Evolutionary conservation across 2,113 vertebrate genomes (phyloP).

Genomic region (Bambusicola thoracicus): DNA sequence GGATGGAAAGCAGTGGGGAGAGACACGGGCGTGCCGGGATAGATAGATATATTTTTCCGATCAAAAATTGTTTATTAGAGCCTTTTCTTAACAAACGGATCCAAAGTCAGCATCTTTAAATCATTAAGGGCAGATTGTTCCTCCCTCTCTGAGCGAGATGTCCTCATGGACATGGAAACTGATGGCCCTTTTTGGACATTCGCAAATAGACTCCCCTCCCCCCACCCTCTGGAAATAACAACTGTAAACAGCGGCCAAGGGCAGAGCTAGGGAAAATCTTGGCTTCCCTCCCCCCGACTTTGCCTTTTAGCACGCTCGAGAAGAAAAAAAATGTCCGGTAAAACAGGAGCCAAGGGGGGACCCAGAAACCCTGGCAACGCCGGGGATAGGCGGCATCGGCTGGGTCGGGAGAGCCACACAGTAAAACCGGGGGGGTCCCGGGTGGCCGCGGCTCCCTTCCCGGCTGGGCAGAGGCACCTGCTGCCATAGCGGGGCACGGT

Average conservation of each 20-base stretch:
- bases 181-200: background rate
- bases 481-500: background rate
- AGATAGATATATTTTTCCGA: background rate
- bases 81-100: background rate
- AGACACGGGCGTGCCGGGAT: background rate
- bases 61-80: background rate
- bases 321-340: background rate
- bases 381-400: background rate
- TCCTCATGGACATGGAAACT: background rate
- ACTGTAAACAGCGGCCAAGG: background rate
- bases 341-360: background rate
- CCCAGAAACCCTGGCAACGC: fast-evolving
- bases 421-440: fast-evolving
- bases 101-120: slow-evolving; percentile 28
- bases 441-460: fast-evolving
- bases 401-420: background rate
- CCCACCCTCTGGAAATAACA: background rate
- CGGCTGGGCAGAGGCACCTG: background rate
- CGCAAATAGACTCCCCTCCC: background rate
- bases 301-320: background rate
- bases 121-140: background rate
- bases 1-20: background rate
- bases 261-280: background rate
- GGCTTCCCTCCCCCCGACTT: background rate
- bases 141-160: background rate